Evolutionary conservation across 2,113 vertebrate genomes (phyloP), one percentile per base, ranked within the genome.

Genomic region (Todiramphus saurophagus): DNA sequence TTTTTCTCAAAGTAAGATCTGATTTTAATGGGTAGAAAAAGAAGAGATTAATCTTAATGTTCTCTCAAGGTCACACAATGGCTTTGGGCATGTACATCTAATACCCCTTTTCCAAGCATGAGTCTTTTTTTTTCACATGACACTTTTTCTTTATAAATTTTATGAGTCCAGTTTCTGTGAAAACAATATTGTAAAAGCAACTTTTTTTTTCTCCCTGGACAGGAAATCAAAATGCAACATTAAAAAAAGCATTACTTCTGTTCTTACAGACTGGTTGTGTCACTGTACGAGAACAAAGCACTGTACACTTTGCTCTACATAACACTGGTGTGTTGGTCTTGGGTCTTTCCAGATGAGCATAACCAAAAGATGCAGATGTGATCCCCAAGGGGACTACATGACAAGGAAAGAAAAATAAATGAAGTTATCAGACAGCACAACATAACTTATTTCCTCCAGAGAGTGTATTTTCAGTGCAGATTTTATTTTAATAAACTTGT

Each of bases 401-500:
- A 50, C 7, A 88, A 69, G 13, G 37, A 77, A 69, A 83, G 33
- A 56, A 79, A 91, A 91, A 76, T 16, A 79, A 93, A 90, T 89
- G 5, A 72, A 63, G 48, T 77, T 60, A 53, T 13, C 27, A 96
- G 39, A 63, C 60, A 88, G 89, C 85, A 37, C 16, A 79, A 73
- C 24, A 39, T 78, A 59, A 87, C 76, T 85, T 68, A 35, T 87
- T 89, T 91, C 37, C 87, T 83, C 50, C 16, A 85, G 77, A 89
- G 66, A 76, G 2, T 31, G 27, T 44, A 58, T 66, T 73, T 92
- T 91, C 35, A 69, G 51, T 37, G 43, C 30, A 90, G 73, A 48
- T 92, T 89, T 83, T 73, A n/a, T 83, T 82, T 84, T 66, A 91
- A 88, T 94, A 73, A 82, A 82, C 39, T 87, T 93, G 39, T 92